A percentile compares a stretch with the other conserved stretches of the same genome.
These are phyloP conservation scores for Hassar affinis DNA, from an alignment of 2,113 vertebrate species.

Conservation along the genomic window DNA sequence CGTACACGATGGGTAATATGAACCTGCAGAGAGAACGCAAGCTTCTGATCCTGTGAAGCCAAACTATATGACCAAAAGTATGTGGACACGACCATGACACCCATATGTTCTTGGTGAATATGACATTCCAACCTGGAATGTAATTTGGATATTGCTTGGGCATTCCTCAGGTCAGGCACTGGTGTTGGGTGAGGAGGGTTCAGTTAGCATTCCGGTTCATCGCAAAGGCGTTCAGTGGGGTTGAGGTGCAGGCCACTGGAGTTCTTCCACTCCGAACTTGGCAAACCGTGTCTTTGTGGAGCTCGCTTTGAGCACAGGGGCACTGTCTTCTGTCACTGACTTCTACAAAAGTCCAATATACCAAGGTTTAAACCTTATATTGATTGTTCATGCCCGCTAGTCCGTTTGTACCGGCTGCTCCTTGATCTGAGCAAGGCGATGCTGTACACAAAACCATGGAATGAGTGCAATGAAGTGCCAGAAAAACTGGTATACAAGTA, in stretches of 20 bases:
- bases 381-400: no score
- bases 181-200: neutral
- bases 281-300: neutral
- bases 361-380: no score
- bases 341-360: no score
- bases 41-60: neutral
- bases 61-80: neutral
- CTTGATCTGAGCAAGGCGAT: no score
- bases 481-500: no score
- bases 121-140: neutral
- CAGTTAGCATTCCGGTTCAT: neutral
- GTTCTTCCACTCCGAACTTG: neutral
- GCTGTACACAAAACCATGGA: no score
- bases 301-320: no score
- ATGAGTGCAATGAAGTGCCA: no score
- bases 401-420: no score
- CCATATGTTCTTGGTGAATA: neutral
- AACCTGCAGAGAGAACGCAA: neutral
- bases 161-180: neutral
- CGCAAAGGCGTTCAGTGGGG: no score
- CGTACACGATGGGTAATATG: neutral
- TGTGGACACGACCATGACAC: neutral
- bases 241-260: no score
- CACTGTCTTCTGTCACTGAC: no score
- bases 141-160: neutral